Percentiles rank a stretch among this genome's conserved stretches.
These are phyloP conservation scores for Tapirus terrestris DNA, from an alignment of 2,113 vertebrate species.

Conservation along the genomic window DNA sequence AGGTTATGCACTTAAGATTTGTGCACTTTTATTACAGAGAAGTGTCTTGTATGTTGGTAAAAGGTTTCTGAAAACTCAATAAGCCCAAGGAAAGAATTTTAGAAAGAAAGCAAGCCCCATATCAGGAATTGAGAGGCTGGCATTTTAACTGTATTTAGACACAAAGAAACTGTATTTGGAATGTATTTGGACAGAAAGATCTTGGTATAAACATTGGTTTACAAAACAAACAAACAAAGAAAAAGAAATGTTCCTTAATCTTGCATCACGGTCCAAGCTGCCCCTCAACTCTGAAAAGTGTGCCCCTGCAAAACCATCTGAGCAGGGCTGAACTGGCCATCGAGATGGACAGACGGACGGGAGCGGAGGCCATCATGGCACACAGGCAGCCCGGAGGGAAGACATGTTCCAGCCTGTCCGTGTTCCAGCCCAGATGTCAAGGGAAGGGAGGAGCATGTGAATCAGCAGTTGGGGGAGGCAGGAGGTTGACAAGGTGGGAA, in stretches of 20 bases:
- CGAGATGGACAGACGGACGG: too few species aligned
- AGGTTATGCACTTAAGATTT: neutral
- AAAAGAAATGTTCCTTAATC: neutral
- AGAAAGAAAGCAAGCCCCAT: too few species aligned
- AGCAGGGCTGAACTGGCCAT: neutral
- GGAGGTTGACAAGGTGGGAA: too few species aligned
- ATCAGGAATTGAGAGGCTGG: neutral
- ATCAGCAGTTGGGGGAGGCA: neutral
- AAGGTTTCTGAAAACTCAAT: neutral
- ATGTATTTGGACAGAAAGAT: neutral
- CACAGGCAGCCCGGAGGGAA: neutral
- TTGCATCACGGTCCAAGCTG: too few species aligned
- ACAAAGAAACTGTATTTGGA: too few species aligned
- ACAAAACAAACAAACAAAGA: neutral
- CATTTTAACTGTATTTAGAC: neutral
- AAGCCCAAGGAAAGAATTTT: neutral
- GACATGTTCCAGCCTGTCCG: accelerated
- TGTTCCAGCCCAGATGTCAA: accelerated
- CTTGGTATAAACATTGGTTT: neutral
- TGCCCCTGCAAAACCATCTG: too few species aligned
- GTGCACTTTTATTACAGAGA: too few species aligned
- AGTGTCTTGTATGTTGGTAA: neutral
- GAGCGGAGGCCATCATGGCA: accelerated
- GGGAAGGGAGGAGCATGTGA: too few species aligned
- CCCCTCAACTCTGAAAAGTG: neutral